Percentiles rank a stretch among this genome's conserved stretches.
These are phyloP conservation scores for Clistopyga incitator DNA, from an alignment of 2,888 invertebrate genomes.

Conservation along the genomic window DNA sequence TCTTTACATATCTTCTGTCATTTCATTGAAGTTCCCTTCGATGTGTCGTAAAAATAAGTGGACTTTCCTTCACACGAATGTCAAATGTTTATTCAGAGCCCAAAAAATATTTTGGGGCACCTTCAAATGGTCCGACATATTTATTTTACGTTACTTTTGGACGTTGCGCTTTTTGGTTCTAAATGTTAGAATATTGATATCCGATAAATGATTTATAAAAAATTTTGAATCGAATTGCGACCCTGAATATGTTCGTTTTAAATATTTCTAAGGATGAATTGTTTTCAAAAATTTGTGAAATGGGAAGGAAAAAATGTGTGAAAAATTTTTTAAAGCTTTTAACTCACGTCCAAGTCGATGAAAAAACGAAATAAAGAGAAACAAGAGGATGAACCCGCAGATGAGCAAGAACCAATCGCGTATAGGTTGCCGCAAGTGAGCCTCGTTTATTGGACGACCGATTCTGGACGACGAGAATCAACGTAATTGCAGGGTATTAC, in stretches of 20 bases:
- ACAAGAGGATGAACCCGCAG: constrained; percentile 52
- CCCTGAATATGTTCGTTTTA: too few species aligned
- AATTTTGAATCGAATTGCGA: too few species aligned
- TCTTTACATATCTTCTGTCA: neutral
- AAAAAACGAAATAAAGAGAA: constrained; percentile 6
- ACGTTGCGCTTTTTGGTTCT: too few species aligned
- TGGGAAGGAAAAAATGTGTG: too few species aligned
- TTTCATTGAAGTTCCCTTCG: constrained; percentile 8
- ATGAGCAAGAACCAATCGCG: constrained; percentile 54
- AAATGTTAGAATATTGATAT: too few species aligned
- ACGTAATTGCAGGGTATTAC: constrained; percentile 7
- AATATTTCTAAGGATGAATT: too few species aligned
- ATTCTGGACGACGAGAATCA: constrained; percentile 2
- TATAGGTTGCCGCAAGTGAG: constrained; percentile 12
- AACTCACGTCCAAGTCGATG: neutral
- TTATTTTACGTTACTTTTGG: too few species aligned
- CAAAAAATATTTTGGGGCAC: too few species aligned
- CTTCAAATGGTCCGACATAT: too few species aligned
- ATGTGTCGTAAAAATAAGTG: constrained; percentile 31
- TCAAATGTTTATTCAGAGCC: neutral
- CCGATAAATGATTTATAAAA: too few species aligned
- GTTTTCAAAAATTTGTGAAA: too few species aligned
- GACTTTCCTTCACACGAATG: neutral
- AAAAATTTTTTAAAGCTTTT: too few species aligned
- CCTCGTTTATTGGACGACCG: constrained; percentile 20